Evolutionary conservation across 2,888 invertebrate species (phyloP), one percentile per base, ranked within the genome.

Genomic region (Schizaphis graminum): DNA sequence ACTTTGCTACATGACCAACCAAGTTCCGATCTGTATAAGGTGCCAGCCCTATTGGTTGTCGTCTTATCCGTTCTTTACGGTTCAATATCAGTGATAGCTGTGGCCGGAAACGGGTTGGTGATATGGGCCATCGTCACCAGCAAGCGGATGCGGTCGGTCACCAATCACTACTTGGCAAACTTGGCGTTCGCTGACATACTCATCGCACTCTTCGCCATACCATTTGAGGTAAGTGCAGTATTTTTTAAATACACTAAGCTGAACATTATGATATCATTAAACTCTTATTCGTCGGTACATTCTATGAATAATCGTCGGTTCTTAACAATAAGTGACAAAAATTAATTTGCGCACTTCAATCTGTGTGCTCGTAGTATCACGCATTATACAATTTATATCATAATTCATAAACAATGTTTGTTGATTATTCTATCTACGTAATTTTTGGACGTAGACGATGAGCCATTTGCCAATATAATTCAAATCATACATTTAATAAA

Each of bases 151-250:
- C 97, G 98, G 95, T 98, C 97, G 95, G 98, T 97, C 95, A 98
- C 98, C 89, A 98, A 98, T 96, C 97, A 97, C 96, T 98, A 98
- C 96, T 98, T 98, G 90, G 97, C 98, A 35, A 98, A 98, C 96
- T 96, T 98, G 95, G 98, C 98, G 10, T 96, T 98, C 95, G 98
- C 98, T 41, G 98, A 98, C 96, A 98, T 98, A 95, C 97, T 98
- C 95, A 98, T 98, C 95, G 98, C 98, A 94, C 96, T 98, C 95
- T 98, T 98, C 95, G 97, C 98, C 95, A 98, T 98, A 95, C 98
- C 98, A 95, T 98, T 98, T 96, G 97, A 97, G 96, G 97, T 97
- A 95, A 96, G 95, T 92, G 35, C 7, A 26, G 26, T 53, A 21
- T 7, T 77, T 21, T 8, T 7, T 67, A 67, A 67, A 35, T n/a